Evolutionary conservation across 2,888 invertebrate genomes (phyloP).

Genomic region (Plagodis dolabraria): DNA sequence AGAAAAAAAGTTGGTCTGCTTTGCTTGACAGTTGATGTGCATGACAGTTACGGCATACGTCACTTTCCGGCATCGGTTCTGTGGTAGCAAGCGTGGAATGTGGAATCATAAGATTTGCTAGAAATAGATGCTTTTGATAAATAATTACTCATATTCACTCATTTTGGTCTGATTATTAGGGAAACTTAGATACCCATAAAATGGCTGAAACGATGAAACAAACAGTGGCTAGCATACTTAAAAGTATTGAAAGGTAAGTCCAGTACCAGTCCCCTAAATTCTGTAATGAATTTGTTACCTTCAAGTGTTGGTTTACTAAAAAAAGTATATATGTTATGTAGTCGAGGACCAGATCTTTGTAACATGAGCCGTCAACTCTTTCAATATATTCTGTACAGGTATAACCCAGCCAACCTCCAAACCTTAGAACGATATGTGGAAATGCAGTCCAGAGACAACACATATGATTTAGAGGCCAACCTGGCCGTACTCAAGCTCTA

Average conservation of each 20-base stretch:
- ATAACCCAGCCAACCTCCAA: slow-evolving; percentile 97
- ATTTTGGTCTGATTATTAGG: too few relatives aligned
- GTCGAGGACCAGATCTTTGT: background rate
- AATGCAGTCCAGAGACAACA: slow-evolving; percentile 96
- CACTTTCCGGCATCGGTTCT: too few relatives aligned
- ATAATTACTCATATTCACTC: too few relatives aligned
- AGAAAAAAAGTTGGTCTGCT: too few relatives aligned
- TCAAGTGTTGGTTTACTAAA: too few relatives aligned
- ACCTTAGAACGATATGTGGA: slow-evolving; percentile 97
- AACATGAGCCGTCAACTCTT: background rate
- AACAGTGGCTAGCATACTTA: slow-evolving; percentile 93
- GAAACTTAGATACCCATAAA: slow-evolving; percentile 6
- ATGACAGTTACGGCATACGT: too few relatives aligned
- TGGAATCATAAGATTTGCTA: too few relatives aligned
- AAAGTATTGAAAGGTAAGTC: slow-evolving; percentile 95
- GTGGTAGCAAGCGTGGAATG: too few relatives aligned
- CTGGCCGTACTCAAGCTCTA: slow-evolving; percentile 98
- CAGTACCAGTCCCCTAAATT: background rate
- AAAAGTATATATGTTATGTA: background rate
- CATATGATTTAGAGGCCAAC: slow-evolving; percentile 98
- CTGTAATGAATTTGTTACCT: background rate
- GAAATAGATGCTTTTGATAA: too few relatives aligned
- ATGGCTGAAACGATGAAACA: slow-evolving; percentile 94
- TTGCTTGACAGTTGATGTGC: too few relatives aligned
- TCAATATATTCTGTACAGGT: slow-evolving; percentile 84